Evolutionary conservation across 2,888 invertebrate genomes (phyloP), one percentile per base, ranked within the genome.

Genomic region (Pyrrhosoma nymphula): DNA sequence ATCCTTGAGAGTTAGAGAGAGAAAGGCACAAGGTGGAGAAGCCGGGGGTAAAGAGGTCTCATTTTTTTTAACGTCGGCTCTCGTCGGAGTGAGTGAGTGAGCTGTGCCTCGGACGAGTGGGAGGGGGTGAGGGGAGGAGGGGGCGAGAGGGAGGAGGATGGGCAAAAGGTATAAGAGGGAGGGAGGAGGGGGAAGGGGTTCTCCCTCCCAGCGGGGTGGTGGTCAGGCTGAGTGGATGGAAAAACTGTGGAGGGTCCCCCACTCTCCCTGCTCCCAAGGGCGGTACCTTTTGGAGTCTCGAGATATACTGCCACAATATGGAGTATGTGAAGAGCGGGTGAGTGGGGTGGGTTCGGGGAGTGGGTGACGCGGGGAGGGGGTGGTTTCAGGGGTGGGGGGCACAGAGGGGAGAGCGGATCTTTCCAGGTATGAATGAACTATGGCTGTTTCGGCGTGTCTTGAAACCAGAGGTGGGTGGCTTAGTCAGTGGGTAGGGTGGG

Each of bases 401-500:
- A 2, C 39, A 18, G 14, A n/a, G 56, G 55, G 60, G 69, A 93
- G 75, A 75, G 47, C 93, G 93, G 69, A 93, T 93, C 93, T 47
- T 93, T 93, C 93, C 93, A 93, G 93, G 93, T 93, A 93, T 93
- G 93, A 93, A 93, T 93, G 93, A 93, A 93, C 93, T 93, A 93
- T 93, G 93, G 69, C 93, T 63, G 93, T 93, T 93, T 93, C 69
- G 93, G 82, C 82, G 82, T 35, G 82, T 82, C 82, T 82, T 30
- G 60, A 82, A 26, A 35, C 82, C n/a, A 35, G 30, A 18, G 30
- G 16, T 0, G 82, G 82, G 93, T 55, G 75, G 91, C 47, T 26
- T 23, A 39, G 60, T 60, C 23, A 39, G 55, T 56, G n/a, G n/a
- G 89, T 30, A 6, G n/a, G 89, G 26, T 6, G 89, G 14, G 35